A percentile compares a stretch with the other conserved stretches of the same genome.
Evolutionary conservation across 2,888 invertebrate species (phyloP).

Genomic region (Hirtodrosophila confusa): DNA sequence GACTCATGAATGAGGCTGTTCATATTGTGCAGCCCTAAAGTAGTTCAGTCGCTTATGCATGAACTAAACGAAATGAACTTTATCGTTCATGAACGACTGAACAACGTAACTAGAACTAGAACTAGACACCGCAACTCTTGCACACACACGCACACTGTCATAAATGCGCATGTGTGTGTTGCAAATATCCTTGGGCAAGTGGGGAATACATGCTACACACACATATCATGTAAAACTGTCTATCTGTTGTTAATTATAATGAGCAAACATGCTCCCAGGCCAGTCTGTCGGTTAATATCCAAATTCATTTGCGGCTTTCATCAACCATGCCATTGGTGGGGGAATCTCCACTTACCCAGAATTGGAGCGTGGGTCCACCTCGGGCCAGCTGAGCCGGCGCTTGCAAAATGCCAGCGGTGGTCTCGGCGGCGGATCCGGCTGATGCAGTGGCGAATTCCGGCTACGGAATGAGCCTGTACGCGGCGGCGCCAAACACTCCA

Average conservation of each 20-base stretch:
- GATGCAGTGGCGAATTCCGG: constrained; percentile 82
- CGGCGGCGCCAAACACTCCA: constrained; percentile 87
- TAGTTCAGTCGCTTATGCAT: too few species aligned
- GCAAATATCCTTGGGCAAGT: too few species aligned
- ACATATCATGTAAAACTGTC: too few species aligned
- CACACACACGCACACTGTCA: too few species aligned
- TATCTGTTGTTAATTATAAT: constrained; percentile 53
- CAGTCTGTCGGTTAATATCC: constrained; percentile 29
- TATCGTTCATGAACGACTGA: too few species aligned
- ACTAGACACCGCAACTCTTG: too few species aligned
- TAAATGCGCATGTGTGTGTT: too few species aligned
- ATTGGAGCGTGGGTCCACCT: constrained; percentile 92
- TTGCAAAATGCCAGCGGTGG: constrained; percentile 91
- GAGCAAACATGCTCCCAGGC: constrained; percentile 37
- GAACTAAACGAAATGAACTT: too few species aligned
- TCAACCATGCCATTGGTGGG: constrained; percentile 53
- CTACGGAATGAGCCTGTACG: constrained; percentile 87
- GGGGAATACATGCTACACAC: too few species aligned
- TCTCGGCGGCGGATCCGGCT: constrained; percentile 85
- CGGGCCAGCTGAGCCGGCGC: constrained; percentile 92
- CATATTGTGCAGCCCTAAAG: too few species aligned
- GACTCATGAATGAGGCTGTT: too few species aligned
- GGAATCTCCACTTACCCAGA: constrained; percentile 88
- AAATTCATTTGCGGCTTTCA: constrained; percentile 57
- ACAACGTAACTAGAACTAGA: too few species aligned